Conservation (phyloP, 2,888 invertebrate species). For the Cryptosula pallasiana region DNA sequence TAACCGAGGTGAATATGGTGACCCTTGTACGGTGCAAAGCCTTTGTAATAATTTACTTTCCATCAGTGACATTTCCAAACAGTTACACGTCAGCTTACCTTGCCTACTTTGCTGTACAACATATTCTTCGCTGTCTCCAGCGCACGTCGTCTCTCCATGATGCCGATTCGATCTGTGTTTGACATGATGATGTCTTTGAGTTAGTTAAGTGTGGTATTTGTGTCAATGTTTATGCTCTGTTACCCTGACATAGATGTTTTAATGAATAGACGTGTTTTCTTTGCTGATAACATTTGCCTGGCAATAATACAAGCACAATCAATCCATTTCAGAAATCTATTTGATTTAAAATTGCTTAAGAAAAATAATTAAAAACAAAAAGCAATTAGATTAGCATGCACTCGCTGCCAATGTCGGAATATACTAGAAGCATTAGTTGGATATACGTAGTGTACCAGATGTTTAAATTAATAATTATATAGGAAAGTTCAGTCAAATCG, state of each 20-base stretch:
- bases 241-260: not conserved
- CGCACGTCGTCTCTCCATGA: slow-evolving; percentile 21
- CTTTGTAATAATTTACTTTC: no score
- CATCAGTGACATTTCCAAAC: no score
- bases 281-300: not conserved
- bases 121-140: slow-evolving; percentile 20
- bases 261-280: not conserved
- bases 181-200: not conserved
- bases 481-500: no score
- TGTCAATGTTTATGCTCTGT: not conserved
- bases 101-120: slow-evolving; percentile 13
- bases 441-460: no score
- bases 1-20: no score
- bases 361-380: not conserved
- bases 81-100: slow-evolving; percentile 11
- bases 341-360: not conserved
- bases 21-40: no score
- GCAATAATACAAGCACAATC: not conserved
- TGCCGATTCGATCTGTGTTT: slow-evolving; percentile 18
- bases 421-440: no score
- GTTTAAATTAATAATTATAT: no score
- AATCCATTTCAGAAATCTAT: not conserved
- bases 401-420: no score
- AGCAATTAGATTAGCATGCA: no score
- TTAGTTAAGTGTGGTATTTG: not conserved